Evolutionary conservation across 2,888 invertebrate genomes (phyloP), one percentile per base, ranked within the genome.

Genomic region (Altica lythri): DNA sequence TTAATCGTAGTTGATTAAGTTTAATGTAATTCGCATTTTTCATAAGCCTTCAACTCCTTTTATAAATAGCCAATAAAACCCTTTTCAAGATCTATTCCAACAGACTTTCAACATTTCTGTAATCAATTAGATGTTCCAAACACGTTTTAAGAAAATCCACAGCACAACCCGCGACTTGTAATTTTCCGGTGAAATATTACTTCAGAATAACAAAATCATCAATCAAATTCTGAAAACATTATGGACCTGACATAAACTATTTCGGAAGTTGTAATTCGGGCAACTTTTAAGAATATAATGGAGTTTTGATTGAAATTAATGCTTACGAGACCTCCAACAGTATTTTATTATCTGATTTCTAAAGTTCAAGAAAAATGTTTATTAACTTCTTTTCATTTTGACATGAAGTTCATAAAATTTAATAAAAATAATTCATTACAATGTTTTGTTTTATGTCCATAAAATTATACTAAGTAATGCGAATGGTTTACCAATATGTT

Each of bases 271-370:
- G 49, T 49, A 49, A 49, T 49, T 49, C 49, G 5, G 32, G 49
- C 49, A 40, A 49, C 14, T 49, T 49, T 49, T 49, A 49, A 49
- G 48, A 49, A 49, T 49, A 42, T 49, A 49, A 49, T 49, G 49
- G 49, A 40, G 30, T 49, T 22, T 14, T 40, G 49, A 49, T 49
- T 40, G 40, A 49, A 32, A 49, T 49, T 49, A 42, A 49, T 49
- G 49, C 32, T 49, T 40, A 6, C 4, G 40, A n/a, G 40, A 40
- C 12, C 12, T 25, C 22, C 25, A 12, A 6, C 40, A 22, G 22
- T 22, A 25, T 40, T 22, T 40, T 25, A 10, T 22, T 40, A 22
- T 40, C 40, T 40, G 40, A 40, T 40, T 40, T 40, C 19, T 40
- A 34, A 12, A 30, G 30, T 13, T 30, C n/a, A n/a, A n/a, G n/a